A percentile compares a stretch with the other conserved stretches of the same genome.
phyloP scores from a whole-genome alignment of 2,113 vertebrate genomes.

The Tinamus guttatus region DNA sequence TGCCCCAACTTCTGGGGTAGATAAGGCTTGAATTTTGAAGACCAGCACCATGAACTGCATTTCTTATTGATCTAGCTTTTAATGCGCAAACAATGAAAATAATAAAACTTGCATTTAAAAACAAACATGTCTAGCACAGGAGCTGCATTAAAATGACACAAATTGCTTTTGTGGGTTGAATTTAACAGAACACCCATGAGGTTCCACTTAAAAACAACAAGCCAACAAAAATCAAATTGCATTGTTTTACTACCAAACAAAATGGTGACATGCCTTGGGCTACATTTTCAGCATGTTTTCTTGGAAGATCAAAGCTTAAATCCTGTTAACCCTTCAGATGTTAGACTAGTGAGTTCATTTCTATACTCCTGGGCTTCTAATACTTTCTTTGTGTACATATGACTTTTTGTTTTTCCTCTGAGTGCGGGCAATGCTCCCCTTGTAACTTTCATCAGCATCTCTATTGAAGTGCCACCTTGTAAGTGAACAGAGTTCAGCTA shows the following conservation, averaged over 20 bases:
- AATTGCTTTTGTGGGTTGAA: constrained; percentile 73
- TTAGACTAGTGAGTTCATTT: constrained; percentile 23
- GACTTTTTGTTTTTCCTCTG: not conserved
- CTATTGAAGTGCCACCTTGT: not conserved
- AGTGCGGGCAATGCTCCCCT: not conserved
- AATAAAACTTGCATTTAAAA: constrained; percentile 72
- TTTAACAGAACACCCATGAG: constrained; percentile 76
- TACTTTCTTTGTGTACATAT: not conserved
- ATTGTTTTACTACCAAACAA: constrained; percentile 80
- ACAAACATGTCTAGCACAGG: constrained; percentile 63
- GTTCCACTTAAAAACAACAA: constrained; percentile 80
- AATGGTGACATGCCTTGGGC: constrained; percentile 76
- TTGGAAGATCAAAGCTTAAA: constrained; percentile 72
- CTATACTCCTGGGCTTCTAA: not conserved
- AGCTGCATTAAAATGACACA: constrained; percentile 65
- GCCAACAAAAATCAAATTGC: constrained; percentile 76
- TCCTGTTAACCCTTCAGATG: constrained; percentile 48
- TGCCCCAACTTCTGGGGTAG: constrained; percentile 25
- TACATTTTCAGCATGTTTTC: constrained; percentile 68
- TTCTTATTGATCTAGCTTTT: constrained; percentile 64
- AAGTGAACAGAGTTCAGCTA: constrained; percentile 48
- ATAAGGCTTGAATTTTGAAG: constrained; percentile 23
- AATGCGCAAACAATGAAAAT: constrained; percentile 64
- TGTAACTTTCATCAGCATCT: not conserved
- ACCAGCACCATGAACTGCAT: not conserved